These are phyloP conservation scores for Fregetta grallaria DNA, from an alignment of 2,113 vertebrate genomes.

Conservation along the genomic window DNA sequence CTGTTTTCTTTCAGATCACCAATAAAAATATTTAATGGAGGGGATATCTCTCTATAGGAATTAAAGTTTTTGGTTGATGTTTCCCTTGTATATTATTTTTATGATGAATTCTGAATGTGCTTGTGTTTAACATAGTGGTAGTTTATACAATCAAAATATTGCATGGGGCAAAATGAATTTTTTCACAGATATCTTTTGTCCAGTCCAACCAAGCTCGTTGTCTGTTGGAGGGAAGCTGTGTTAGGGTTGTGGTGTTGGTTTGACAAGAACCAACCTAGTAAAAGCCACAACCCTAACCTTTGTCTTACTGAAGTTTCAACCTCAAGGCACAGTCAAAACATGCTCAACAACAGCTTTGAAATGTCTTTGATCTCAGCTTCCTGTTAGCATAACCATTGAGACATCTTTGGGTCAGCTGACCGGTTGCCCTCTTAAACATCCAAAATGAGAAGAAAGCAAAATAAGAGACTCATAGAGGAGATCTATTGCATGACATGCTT, in stretches of 20 bases:
- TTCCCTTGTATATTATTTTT: background rate
- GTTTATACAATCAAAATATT: background rate
- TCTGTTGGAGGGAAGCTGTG: background rate
- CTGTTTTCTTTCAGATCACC: background rate
- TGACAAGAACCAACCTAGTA: background rate
- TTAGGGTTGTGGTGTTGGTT: background rate
- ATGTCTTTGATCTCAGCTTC: background rate
- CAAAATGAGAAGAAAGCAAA: background rate
- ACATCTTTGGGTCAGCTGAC: background rate
- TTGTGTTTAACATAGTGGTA: background rate
- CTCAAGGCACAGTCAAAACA: background rate
- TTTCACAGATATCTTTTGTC: background rate
- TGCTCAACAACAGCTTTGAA: background rate
- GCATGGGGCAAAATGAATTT: rapidly evolving
- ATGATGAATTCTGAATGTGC: background rate
- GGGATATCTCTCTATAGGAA: background rate
- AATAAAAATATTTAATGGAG: background rate
- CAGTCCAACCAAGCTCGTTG: background rate
- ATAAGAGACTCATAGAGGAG: background rate
- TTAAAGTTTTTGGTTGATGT: background rate
- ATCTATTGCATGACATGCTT: background rate
- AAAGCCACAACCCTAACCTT: background rate
- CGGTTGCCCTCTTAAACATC: background rate
- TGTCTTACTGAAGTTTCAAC: background rate
- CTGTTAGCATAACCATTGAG: background rate